phyloP scores from a whole-genome alignment of 92 coral and sea anemone genomes.

The Umimayanthus chanpuru region DNA sequence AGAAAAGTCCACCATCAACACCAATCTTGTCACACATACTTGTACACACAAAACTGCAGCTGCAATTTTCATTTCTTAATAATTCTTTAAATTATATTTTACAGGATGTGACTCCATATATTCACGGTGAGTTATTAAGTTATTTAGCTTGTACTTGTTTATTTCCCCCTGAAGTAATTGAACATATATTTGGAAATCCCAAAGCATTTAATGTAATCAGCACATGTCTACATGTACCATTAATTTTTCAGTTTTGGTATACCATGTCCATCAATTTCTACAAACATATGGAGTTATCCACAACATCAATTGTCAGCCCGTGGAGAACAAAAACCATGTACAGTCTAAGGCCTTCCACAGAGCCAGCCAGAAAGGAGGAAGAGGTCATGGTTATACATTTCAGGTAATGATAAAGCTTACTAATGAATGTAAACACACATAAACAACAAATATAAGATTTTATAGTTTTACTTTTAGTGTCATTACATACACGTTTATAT shows the following conservation, averaged over 20 bases:
- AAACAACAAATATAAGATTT: too few relatives aligned
- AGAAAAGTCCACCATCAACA: too few relatives aligned
- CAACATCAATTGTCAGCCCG: constrained; percentile 39
- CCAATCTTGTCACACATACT: too few relatives aligned
- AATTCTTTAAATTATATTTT: not conserved
- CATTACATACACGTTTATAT: too few relatives aligned
- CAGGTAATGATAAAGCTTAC: constrained; percentile 20
- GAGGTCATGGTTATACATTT: constrained; percentile 26
- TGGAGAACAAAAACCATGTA: constrained; percentile 40
- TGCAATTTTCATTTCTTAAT: too few relatives aligned
- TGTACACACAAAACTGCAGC: too few relatives aligned
- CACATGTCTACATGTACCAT: not conserved
- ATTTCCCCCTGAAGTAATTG: not conserved
- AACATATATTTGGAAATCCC: not conserved
- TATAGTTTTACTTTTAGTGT: too few relatives aligned
- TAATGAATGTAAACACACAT: not conserved
- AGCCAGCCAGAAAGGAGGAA: constrained; percentile 42
- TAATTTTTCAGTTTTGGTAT: constrained; percentile 11
- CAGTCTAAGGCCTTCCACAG: constrained; percentile 31
- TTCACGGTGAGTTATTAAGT: constrained; percentile 24
- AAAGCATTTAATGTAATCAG: not conserved
- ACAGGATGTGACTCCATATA: constrained; percentile 37
- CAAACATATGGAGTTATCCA: constrained; percentile 25
- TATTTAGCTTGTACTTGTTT: not conserved
- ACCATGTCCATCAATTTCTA: constrained; percentile 44